Conservation (phyloP, 2,113 vertebrate genomes). For the Eulemur macaco region DNA sequence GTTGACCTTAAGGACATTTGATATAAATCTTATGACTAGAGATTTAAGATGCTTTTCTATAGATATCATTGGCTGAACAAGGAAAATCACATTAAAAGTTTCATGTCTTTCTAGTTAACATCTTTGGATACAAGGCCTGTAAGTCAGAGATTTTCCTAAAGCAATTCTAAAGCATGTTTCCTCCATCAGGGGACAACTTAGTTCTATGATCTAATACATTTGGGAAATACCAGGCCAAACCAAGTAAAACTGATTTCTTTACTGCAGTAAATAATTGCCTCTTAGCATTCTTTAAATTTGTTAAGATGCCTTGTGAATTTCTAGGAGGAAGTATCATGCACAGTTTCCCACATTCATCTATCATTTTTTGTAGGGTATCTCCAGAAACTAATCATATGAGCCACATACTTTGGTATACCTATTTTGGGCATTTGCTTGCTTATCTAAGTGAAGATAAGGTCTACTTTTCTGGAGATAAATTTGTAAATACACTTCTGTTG, state of each 20-base stretch:
- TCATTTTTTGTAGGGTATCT: not conserved
- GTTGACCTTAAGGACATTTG: not conserved
- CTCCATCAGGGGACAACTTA: not conserved
- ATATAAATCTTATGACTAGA: not conserved
- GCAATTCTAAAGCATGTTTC: not conserved
- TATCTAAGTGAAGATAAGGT: not conserved
- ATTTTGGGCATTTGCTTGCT: not conserved
- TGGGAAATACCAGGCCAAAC: not conserved
- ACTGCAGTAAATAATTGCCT: not conserved
- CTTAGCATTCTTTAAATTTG: not conserved
- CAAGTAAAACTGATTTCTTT: not conserved
- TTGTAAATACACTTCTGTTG: not conserved
- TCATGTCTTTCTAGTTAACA: not conserved
- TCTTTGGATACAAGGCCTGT: not conserved
- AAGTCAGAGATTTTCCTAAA: not conserved
- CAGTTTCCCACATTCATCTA: not conserved
- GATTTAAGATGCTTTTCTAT: not conserved
- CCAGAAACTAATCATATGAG: not conserved
- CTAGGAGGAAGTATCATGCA: not conserved
- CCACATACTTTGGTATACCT: not conserved
- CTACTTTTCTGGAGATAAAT: not conserved
- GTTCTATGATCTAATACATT: not conserved
- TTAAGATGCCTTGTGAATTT: not conserved
- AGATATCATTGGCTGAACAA: not conserved
- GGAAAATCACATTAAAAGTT: not conserved